phyloP scores from a whole-genome alignment of 2,888 invertebrate species.

The Melieria crassipennis region DNA sequence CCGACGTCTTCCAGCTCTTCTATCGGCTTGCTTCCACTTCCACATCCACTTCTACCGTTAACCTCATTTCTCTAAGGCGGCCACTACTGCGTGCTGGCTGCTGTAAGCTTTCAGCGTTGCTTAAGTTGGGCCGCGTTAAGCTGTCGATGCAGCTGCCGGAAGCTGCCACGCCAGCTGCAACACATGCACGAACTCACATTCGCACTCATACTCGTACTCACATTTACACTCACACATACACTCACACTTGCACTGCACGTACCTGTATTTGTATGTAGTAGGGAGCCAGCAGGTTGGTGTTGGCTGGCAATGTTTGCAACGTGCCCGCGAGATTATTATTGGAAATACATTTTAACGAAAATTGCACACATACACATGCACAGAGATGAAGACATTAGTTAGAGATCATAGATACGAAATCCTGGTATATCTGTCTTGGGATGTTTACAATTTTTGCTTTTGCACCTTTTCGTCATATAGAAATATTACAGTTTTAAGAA shows the following conservation, averaged over 20 bases:
- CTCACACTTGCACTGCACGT: not conserved
- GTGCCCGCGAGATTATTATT: conserved; percentile 46
- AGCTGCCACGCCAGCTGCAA: conserved; percentile 52
- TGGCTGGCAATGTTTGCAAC: conserved; percentile 45
- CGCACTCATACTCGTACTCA: conserved; percentile 42
- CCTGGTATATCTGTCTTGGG: too few relatives aligned
- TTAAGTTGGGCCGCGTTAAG: conserved; percentile 37
- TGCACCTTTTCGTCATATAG: too few relatives aligned
- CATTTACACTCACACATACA: conserved; percentile 12
- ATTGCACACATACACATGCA: conserved; percentile 50
- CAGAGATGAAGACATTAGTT: too few relatives aligned
- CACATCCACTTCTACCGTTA: conserved; percentile 3
- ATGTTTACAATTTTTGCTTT: too few relatives aligned
- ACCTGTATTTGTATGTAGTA: not conserved
- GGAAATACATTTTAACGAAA: conserved; percentile 52
- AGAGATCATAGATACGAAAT: too few relatives aligned
- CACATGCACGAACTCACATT: not conserved
- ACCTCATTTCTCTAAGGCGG: too few relatives aligned
- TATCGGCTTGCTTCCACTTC: conserved; percentile 28
- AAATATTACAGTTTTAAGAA: too few relatives aligned
- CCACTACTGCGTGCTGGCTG: too few relatives aligned
- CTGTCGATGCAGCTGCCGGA: conserved; percentile 48
- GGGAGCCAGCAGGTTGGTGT: conserved; percentile 17
- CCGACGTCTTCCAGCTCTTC: not conserved
- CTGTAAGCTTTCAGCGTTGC: not conserved